phyloP scores from a whole-genome alignment of 1,140 invertebrate genomes.

The Ladona fulva region DNA sequence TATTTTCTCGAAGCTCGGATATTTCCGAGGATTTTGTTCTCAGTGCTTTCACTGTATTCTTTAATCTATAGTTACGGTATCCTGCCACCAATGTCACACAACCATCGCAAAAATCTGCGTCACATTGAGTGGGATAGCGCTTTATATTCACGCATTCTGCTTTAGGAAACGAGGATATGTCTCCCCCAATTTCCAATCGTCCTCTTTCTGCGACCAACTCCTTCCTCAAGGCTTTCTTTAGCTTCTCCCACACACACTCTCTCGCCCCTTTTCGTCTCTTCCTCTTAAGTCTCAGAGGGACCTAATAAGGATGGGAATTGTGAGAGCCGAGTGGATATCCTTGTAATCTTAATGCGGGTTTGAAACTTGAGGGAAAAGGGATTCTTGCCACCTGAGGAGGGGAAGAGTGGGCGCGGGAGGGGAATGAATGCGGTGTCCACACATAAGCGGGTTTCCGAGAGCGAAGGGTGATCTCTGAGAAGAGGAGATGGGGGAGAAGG shows the following conservation, averaged over 20 bases:
- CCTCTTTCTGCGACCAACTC: neutral
- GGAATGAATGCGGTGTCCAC: neutral
- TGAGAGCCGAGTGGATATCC: conserved; percentile 6
- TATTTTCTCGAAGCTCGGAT: too few relatives aligned
- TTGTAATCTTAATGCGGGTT: conserved; percentile 5
- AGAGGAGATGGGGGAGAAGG: neutral
- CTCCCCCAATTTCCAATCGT: neutral
- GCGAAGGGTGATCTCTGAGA: neutral
- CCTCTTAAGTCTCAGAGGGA: neutral
- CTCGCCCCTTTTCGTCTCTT: neutral
- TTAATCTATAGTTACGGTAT: too few relatives aligned
- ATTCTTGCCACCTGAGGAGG: neutral
- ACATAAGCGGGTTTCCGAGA: neutral
- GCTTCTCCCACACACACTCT: neutral
- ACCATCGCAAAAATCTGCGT: too few relatives aligned
- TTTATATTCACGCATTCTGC: too few relatives aligned
- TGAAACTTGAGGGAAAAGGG: conserved; percentile 4
- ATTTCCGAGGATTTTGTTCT: too few relatives aligned
- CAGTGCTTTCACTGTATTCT: too few relatives aligned
- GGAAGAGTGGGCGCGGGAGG: neutral
- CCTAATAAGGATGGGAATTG: conserved; percentile 9
- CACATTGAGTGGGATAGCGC: too few relatives aligned
- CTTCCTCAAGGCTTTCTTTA: neutral
- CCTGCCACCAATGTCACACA: too few relatives aligned
- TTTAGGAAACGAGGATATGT: too few relatives aligned